phyloP scores from a whole-genome alignment of 2,113 vertebrate species.

The Atlantisia rogersi region DNA sequence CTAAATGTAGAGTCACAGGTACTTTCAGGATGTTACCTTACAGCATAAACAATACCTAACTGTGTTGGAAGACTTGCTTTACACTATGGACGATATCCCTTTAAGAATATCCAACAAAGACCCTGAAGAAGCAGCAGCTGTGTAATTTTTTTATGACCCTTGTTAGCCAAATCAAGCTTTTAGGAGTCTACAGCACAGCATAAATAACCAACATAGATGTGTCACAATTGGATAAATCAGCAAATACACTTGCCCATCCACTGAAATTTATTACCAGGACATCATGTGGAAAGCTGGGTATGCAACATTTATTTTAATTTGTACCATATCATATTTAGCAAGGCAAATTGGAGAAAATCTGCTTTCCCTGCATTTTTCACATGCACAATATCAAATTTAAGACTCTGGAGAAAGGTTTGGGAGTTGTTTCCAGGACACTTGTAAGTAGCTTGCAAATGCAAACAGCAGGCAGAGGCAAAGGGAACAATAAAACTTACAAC shows the following conservation, averaged over 20 bases:
- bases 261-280: conserved; percentile 20
- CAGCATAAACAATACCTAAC: not conserved
- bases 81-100: not conserved
- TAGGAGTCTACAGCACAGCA: not conserved
- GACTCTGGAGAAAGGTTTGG: conserved; percentile 11
- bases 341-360: conserved; percentile 32
- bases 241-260: not conserved
- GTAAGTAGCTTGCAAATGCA: not conserved
- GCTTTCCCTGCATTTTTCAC: conserved; percentile 11
- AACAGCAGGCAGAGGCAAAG: conserved; percentile 21
- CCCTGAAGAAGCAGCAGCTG: not conserved
- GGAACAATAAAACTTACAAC: not conserved
- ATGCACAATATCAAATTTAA: not conserved
- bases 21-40: not conserved
- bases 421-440: conserved; percentile 4
- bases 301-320: conserved; percentile 24
- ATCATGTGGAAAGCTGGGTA: not conserved
- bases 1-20: not conserved
- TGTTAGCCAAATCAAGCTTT: conserved; percentile 4
- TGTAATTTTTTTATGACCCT: not conserved
- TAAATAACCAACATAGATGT: not conserved
- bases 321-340: not conserved
- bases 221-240: not conserved
- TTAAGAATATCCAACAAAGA: not conserved
- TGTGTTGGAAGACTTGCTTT: not conserved